Evolutionary conservation across 2,797 vertebrate genomes (phyloP).

Genomic region (Eptatretus atami): DNA sequence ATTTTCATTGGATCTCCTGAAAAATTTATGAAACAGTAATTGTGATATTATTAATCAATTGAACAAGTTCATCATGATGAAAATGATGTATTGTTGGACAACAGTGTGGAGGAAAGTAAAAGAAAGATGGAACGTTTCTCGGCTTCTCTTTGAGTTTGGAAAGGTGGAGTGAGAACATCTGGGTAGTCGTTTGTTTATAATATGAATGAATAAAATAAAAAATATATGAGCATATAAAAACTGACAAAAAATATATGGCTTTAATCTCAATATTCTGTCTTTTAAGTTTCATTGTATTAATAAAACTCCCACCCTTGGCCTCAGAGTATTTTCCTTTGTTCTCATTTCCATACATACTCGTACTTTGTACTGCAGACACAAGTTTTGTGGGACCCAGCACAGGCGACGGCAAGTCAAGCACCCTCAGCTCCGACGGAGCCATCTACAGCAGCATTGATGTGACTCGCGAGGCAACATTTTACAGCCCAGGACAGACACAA

Average conservation of each 20-base stretch:
- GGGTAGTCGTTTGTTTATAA: no score
- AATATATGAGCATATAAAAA: not conserved
- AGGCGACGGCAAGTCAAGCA: conserved; percentile 56
- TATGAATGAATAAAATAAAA: no score
- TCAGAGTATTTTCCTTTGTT: not conserved
- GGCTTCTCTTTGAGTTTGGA: no score
- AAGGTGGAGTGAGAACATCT: no score
- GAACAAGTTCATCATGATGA: no score
- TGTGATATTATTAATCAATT: no score
- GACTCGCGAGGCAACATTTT: conserved; percentile 70
- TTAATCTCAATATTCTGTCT: not conserved
- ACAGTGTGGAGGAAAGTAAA: no score
- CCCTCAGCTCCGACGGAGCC: conserved; percentile 87
- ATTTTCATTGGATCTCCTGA: no score
- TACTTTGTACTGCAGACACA: not conserved
- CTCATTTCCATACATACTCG: not conserved
- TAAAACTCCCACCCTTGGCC: not conserved
- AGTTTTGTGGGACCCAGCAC: not conserved
- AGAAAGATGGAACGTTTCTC: no score
- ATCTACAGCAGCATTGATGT: conserved; percentile 99
- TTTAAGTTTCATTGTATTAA: no score
- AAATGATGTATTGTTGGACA: no score
- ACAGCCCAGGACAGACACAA: conserved; percentile 56
- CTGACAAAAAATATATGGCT: not conserved
- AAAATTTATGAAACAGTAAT: no score